phyloP scores from a whole-genome alignment of 2,888 invertebrate genomes.

The Hermaeophaga mercurialis region DNA sequence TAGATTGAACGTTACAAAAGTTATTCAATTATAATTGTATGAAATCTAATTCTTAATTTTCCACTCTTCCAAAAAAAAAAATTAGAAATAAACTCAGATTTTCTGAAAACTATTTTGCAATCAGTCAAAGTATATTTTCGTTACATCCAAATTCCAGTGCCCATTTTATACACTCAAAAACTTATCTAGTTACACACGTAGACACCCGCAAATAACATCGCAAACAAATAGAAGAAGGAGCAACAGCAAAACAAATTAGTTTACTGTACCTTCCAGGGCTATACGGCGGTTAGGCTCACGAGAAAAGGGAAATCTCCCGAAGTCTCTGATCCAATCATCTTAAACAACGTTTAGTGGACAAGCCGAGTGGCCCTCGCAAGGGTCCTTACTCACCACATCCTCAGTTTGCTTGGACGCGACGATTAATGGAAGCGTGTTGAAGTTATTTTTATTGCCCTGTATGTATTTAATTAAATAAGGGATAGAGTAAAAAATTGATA shows the following conservation, averaged over 20 bases:
- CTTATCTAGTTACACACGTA: too few species aligned
- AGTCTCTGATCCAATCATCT: constrained; percentile 45
- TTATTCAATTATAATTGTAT: too few species aligned
- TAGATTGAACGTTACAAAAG: too few species aligned
- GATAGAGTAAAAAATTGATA: too few species aligned
- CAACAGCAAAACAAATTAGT: constrained; percentile 9
- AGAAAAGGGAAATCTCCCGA: constrained; percentile 24
- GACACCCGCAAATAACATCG: neutral
- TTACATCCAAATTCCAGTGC: too few species aligned
- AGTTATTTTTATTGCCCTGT: neutral
- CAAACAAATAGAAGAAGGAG: constrained; percentile 1
- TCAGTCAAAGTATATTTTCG: too few species aligned
- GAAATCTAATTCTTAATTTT: too few species aligned
- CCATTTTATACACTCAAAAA: too few species aligned
- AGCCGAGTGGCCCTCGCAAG: constrained; percentile 5
- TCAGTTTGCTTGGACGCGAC: neutral
- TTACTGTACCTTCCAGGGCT: constrained; percentile 15
- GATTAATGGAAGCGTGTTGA: constrained; percentile 1
- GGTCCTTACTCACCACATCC: constrained; percentile 9
- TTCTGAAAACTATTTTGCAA: too few species aligned
- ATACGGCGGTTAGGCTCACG: constrained; percentile 2
- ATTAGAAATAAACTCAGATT: too few species aligned
- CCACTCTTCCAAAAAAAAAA: too few species aligned
- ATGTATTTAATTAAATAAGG: too few species aligned
- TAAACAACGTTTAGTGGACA: constrained; percentile 48